Base-by-base conservation (phyloP, 2,888 invertebrate genomes). In the Cheilosia vulpina region DNA sequence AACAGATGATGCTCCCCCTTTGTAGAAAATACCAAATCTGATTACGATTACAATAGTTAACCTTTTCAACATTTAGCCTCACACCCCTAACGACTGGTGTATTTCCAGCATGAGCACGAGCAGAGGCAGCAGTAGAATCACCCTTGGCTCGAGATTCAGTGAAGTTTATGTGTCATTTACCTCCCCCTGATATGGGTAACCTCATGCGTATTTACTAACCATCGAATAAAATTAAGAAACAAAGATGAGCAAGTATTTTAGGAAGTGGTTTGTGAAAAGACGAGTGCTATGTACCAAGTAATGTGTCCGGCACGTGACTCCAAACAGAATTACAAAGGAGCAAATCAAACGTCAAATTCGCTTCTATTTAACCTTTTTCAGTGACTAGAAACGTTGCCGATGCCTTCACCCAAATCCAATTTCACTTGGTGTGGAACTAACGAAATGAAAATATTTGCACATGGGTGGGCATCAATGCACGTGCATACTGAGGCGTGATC, bases 361-460 rank as follows among this genome's bases (percentile, higher is more conserved):
- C 89, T 89, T 89, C 88, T 89, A 89, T 90, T 90, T 89, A 90
- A 88, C 84, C 69, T 81, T 75, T 78, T 79, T 65, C 63, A 79
- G 58, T 66, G 55, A 71, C 50, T 66, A 52, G 65, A 7, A 60
- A 57, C 50, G 34, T 50, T 72, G 60, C 41, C 19, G 50, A 19
- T 52, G 79, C 31, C 34, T 60, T 55, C 72, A 81, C 41, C 71
- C 62, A 69, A 85, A 77, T 68, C 66, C 68, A 77, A 77, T 81
- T 80, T 80, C 45, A 57, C 58, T 78, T 63, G 71, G 71, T 76
- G 87, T 87, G 87, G 87, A 87, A 88, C 88, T 87, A 88, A 88
- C 88, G 87, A 88, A 88, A 88, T 83, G 87, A 89, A 89, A 89
- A 89, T 89, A 89, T 89, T 89, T 89, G 88, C 89, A 88, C 85